These are phyloP conservation scores for Coleophora flavipennella DNA, from an alignment of 2,888 invertebrate genomes.

Conservation along the genomic window DNA sequence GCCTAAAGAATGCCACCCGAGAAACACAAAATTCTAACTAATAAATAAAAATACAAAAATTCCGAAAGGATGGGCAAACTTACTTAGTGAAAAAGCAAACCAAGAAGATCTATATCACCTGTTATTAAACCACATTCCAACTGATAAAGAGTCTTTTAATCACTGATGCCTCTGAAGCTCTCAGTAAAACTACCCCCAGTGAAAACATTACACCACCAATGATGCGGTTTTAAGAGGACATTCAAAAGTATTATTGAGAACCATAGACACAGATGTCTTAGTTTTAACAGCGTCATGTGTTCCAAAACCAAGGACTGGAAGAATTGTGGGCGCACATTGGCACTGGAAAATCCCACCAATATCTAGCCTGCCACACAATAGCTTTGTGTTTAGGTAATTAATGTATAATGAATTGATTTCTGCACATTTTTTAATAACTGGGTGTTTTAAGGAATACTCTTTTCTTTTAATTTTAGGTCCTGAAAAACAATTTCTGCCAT, in stretches of 20 bases:
- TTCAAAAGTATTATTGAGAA: neutral
- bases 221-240: neutral
- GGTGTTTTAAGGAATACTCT: neutral
- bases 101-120: neutral
- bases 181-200: neutral
- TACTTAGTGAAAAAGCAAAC: neutral
- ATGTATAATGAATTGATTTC: neutral
- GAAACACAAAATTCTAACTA: neutral
- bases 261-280: neutral
- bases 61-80: neutral
- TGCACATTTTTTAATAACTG: too few species aligned
- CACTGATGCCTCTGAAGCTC: neutral
- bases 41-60: neutral
- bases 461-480: neutral
- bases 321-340: neutral
- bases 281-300: neutral
- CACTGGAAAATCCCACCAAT: neutral
- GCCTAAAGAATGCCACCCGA: neutral
- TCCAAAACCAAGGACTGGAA: neutral
- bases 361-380: neutral
- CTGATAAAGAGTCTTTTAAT: neutral
- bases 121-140: too few species aligned
- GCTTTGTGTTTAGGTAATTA: neutral
- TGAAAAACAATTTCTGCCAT: neutral
- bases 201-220: neutral